phyloP scores from a whole-genome alignment of 2,797 vertebrate genomes.

The Scleropages formosus region DNA sequence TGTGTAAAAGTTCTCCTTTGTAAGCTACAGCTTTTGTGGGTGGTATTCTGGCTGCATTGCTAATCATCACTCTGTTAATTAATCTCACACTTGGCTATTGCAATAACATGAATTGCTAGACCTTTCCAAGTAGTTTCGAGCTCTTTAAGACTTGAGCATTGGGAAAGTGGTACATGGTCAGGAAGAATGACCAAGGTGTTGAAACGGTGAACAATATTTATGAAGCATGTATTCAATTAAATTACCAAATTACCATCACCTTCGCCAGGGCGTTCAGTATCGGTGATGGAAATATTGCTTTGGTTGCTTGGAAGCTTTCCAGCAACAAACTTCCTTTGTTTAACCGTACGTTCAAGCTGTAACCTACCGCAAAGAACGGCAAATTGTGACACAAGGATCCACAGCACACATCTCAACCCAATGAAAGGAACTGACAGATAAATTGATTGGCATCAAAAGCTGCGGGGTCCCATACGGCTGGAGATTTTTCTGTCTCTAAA shows the following conservation, averaged over 20 bases:
- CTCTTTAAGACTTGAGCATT: not conserved
- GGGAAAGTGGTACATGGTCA: not conserved
- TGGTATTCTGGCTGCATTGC: constrained; percentile 53
- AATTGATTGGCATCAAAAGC: constrained; percentile 58
- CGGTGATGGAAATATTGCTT: not conserved
- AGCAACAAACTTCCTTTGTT: too few species aligned
- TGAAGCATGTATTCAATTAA: too few species aligned
- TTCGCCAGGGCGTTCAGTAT: too few species aligned
- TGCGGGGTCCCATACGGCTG: constrained; percentile 64
- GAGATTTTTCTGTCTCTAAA: constrained; percentile 59
- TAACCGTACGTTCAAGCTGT: constrained; percentile 27
- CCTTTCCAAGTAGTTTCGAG: constrained; percentile 31
- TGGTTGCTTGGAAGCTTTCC: too few species aligned
- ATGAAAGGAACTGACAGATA: constrained; percentile 66
- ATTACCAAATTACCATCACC: not conserved
- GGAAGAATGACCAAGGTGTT: not conserved
- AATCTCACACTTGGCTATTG: constrained; percentile 67
- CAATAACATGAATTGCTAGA: constrained; percentile 69
- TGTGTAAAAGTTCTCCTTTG: constrained; percentile 2
- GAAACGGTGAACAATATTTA: not conserved
- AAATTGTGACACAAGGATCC: constrained; percentile 46
- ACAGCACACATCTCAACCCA: constrained; percentile 52
- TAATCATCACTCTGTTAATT: constrained; percentile 70
- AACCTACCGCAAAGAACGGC: constrained; percentile 58
- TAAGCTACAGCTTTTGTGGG: constrained; percentile 10